A percentile compares a stretch with the other conserved stretches of the same genome.
Evolutionary conservation across 2,888 invertebrate genomes (phyloP).

Genomic region (Aporophyla lueneburgensis): DNA sequence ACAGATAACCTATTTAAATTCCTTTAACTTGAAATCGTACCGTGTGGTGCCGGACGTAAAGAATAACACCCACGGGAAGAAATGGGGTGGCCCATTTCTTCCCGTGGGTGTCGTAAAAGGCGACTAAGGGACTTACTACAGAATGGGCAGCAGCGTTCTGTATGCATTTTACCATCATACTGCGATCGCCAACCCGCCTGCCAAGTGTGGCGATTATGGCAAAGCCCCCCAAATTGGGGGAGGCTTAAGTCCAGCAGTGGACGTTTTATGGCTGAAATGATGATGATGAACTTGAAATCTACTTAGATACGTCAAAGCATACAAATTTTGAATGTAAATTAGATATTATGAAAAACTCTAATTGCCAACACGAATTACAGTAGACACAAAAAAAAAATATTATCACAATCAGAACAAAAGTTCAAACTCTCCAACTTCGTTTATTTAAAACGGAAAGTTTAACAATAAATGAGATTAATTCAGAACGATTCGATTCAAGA

Average conservation of each 20-base stretch:
- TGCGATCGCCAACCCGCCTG: too few relatives aligned
- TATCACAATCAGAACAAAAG: constrained; percentile 24
- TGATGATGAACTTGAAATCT: not conserved
- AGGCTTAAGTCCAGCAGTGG: too few relatives aligned
- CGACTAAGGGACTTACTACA: too few relatives aligned
- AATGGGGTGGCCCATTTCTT: too few relatives aligned
- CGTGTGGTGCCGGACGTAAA: too few relatives aligned
- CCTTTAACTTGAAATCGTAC: not conserved
- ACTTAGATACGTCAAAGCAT: not conserved
- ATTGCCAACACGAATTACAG: not conserved
- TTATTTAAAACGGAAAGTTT: constrained; percentile 49
- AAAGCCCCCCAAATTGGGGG: too few relatives aligned
- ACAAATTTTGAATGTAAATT: not conserved
- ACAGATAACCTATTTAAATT: not conserved
- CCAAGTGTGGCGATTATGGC: too few relatives aligned
- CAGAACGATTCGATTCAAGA: constrained; percentile 57
- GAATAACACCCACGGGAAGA: too few relatives aligned
- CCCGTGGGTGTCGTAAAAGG: too few relatives aligned
- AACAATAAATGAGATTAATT: constrained; percentile 59
- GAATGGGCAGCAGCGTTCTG: too few relatives aligned
- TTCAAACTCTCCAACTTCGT: constrained; percentile 30
- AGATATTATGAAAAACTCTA: not conserved
- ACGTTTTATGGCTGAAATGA: too few relatives aligned
- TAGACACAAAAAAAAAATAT: constrained; percentile 4
- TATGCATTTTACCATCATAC: too few relatives aligned